These are phyloP conservation scores for Synergus gifuensis DNA, from an alignment of 2,888 invertebrate genomes.

Conservation along the genomic window DNA sequence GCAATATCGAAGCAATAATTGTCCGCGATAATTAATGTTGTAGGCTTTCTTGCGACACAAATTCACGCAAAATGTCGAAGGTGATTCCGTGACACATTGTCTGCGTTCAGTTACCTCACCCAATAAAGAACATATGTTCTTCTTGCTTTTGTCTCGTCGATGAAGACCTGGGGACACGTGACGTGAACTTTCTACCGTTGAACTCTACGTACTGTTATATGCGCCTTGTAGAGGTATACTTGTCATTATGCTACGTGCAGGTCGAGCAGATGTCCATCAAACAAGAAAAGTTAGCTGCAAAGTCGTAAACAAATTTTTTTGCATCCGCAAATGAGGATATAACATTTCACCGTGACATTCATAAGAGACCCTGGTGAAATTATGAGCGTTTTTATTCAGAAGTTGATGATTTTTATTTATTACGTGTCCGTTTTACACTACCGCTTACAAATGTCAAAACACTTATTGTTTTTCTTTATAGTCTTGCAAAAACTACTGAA, in stretches of 20 bases:
- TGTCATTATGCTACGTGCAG: neutral
- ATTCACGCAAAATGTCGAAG: constrained; percentile 12
- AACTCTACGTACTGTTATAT: constrained; percentile 4
- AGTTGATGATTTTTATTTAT: neutral
- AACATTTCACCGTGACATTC: neutral
- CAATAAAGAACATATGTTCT: constrained; percentile 2
- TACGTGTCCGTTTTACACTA: too few relatives aligned
- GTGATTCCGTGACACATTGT: constrained; percentile 9
- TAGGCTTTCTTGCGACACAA: constrained; percentile 4
- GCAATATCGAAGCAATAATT: constrained; percentile 5
- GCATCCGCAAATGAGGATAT: neutral
- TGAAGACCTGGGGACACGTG: neutral
- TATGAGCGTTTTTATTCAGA: neutral
- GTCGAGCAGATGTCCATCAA: constrained; percentile 6
- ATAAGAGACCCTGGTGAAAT: neutral
- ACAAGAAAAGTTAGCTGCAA: neutral
- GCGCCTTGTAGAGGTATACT: neutral
- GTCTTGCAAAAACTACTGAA: too few relatives aligned
- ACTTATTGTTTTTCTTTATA: too few relatives aligned
- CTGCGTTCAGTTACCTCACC: constrained; percentile 13
- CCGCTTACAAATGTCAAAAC: too few relatives aligned
- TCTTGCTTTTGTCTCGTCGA: neutral
- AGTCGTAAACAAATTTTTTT: neutral
- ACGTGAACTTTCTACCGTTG: constrained; percentile 10
- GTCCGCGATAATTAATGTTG: constrained; percentile 4